Base-by-base conservation (phyloP, 64 coral and sea anemone genomes). In the Platygyra sinensis region DNA sequence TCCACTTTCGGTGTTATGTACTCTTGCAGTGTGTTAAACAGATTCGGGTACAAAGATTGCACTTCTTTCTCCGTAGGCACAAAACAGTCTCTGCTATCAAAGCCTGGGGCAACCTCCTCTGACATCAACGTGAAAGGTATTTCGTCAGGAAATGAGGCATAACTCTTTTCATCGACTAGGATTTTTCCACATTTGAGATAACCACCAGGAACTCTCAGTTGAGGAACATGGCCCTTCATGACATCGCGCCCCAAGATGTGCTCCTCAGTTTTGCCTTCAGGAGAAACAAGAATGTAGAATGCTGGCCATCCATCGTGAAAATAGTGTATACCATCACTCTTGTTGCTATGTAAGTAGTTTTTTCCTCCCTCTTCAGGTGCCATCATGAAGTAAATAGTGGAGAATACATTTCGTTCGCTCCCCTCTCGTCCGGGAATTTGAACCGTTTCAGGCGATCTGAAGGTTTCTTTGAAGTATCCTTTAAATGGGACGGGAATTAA, bases 271-370 rank as follows among this genome's bases (percentile, higher is more conserved):
- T 89, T 67, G 2, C 95, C 95, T 12, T 98, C 73, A 20, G 91
- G 91, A 36, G 78, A 86, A 10, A 94, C 86, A 32, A 77, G 67
- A 29, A 80, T 80, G 67, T 89, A 94, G 32, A 61, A 75, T 5
- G 89, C 86, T 20, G 95, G 95, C 92, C 95, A 98, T 24, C 92
- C 95, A 54, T 94, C 92, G 50, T 88, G 73, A 60, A 94, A 98
- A 22, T 80, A 86, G 73, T 91, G 86, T 20, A 80, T 30, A 20
- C 78, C 73, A n/a, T 91, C 95, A 20, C 92, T 98, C 27, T 89
- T 84, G 30, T 94, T 92, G 16, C 29, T 17, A 24, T 92, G 33
- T 36, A 94, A 74, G 54, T 80, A 98, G 76, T 98, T 94, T 57
- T 64, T 94, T 49, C 92, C 89, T 9, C 79, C 86, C 42, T 79